Conservation (phyloP, 2,888 invertebrate genomes). For the Incurvaria masculella region DNA sequence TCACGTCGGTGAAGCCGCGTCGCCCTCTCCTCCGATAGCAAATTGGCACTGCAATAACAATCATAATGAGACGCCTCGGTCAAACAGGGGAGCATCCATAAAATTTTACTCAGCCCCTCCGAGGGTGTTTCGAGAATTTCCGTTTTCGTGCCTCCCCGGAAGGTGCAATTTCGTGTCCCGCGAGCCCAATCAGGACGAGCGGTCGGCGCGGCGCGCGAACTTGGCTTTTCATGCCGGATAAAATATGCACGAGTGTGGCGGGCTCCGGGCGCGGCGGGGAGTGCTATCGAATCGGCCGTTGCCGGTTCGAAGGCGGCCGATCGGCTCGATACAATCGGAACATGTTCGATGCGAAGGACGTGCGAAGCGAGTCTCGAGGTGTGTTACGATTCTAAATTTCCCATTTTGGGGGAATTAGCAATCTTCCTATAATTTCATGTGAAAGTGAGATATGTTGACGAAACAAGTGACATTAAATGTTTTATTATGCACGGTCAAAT, state of each 20-base stretch:
- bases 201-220: neutral
- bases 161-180: neutral
- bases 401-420: too few relatives aligned
- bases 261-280: too few relatives aligned
- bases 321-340: too few relatives aligned
- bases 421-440: too few relatives aligned
- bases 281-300: too few relatives aligned
- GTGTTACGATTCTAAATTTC: too few relatives aligned
- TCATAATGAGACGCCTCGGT: slow-evolving; percentile 14
- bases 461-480: too few relatives aligned
- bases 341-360: too few relatives aligned
- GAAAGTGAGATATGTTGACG: too few relatives aligned
- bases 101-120: neutral
- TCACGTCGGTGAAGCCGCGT: neutral
- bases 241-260: neutral
- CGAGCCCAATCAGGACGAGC: neutral
- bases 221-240: neutral
- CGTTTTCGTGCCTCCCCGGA: neutral
- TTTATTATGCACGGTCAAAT: too few relatives aligned
- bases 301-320: too few relatives aligned
- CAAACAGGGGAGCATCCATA: neutral
- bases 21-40: slow-evolving; percentile 9
- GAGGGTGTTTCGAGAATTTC: neutral
- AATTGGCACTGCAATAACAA: slow-evolving; percentile 17
- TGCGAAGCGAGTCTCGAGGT: too few relatives aligned